Evolutionary conservation across 2,113 vertebrate genomes (phyloP).

Genomic region (Rhinichthys klamathensis): DNA sequence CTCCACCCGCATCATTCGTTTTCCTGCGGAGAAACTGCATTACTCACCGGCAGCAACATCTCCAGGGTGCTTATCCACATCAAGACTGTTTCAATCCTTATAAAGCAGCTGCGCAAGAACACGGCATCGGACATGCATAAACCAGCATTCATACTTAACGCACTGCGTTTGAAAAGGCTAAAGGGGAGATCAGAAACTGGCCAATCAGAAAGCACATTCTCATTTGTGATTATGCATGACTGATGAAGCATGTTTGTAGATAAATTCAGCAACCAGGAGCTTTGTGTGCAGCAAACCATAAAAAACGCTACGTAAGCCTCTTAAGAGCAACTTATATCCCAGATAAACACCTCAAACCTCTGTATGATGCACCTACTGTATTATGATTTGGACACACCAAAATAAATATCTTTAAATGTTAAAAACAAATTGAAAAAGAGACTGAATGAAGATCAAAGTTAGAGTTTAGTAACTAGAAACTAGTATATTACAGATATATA

Average conservation of each 20-base stretch:
- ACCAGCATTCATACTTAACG: slow-evolving; percentile 29
- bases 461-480: neutral
- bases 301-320: slow-evolving; percentile 35
- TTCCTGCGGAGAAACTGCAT: slow-evolving; percentile 10
- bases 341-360: neutral
- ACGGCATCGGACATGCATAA: neutral
- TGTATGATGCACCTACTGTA: neutral
- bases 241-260: slow-evolving; percentile 30
- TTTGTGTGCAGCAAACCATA: slow-evolving; percentile 30
- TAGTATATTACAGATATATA: neutral
- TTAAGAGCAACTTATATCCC: slow-evolving; percentile 35
- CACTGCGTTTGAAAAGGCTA: neutral
- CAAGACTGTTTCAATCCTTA: neutral
- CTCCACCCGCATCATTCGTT: slow-evolving; percentile 4
- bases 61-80: neutral
- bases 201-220: slow-evolving; percentile 9
- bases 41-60: slow-evolving; percentile 25
- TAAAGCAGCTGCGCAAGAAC: neutral
- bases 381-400: neutral
- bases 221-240: slow-evolving; percentile 20
- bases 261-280: slow-evolving; percentile 33
- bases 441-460: neutral
- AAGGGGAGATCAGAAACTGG: neutral
- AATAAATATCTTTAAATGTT: neutral
- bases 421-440: neutral